Evolutionary conservation across 2,888 invertebrate genomes (phyloP).

Genomic region (Plagiodera versicolora): DNA sequence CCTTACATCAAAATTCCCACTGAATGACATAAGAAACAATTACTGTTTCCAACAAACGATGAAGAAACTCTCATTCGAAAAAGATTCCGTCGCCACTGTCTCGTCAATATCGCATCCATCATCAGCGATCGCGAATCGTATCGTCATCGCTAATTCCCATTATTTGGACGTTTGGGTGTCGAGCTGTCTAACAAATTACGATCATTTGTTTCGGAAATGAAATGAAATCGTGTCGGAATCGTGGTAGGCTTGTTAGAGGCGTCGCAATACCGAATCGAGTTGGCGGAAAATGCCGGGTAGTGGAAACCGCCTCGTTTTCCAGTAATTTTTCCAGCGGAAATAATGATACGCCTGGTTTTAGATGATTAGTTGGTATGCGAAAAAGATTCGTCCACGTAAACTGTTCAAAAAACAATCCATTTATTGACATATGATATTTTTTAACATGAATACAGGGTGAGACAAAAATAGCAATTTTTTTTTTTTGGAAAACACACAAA

Average conservation of each 20-base stretch:
- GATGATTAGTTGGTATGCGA: too few relatives aligned
- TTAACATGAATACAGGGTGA: too few relatives aligned
- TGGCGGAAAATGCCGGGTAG: neutral
- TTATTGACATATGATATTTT: too few relatives aligned
- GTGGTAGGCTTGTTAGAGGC: constrained; percentile 52
- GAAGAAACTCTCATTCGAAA: too few relatives aligned
- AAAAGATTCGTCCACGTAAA: too few relatives aligned
- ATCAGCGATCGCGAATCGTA: constrained; percentile 2
- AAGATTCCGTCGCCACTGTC: neutral
- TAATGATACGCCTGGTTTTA: constrained; percentile 37
- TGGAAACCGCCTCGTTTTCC: constrained; percentile 16
- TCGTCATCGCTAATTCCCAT: constrained; percentile 43
- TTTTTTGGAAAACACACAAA: too few relatives aligned
- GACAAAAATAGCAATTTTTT: too few relatives aligned
- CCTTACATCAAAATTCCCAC: too few relatives aligned
- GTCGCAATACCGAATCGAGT: constrained; percentile 1
- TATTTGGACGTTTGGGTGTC: constrained; percentile 49
- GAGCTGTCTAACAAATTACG: constrained; percentile 53
- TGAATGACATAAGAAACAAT: too few relatives aligned
- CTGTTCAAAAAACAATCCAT: too few relatives aligned
- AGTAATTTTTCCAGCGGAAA: constrained; percentile 20
- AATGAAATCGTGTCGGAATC: constrained; percentile 53
- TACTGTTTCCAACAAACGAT: too few relatives aligned
- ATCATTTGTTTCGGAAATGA: constrained; percentile 58
- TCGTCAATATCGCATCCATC: neutral